Evolutionary conservation across 2,797 vertebrate species (phyloP).

Genomic region (Oophaga sylvatica): DNA sequence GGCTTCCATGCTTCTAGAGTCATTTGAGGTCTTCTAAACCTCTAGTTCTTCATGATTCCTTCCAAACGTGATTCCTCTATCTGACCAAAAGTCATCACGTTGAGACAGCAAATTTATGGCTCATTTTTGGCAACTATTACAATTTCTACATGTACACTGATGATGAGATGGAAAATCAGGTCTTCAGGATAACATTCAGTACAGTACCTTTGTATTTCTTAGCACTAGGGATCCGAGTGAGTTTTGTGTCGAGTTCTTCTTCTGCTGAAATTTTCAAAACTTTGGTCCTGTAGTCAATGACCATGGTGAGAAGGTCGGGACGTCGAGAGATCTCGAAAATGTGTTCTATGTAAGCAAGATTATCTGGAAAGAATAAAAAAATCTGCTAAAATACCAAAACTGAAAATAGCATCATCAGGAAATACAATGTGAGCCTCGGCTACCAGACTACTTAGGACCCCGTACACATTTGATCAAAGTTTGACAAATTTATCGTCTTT

Average conservation of each 20-base stretch:
- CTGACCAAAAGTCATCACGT: not conserved
- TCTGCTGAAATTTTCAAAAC: conserved; percentile 95
- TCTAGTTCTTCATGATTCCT: too few relatives aligned
- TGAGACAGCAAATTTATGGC: not conserved
- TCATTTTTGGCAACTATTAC: not conserved
- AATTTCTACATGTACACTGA: not conserved
- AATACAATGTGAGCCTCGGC: too few relatives aligned
- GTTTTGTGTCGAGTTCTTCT: conserved; percentile 93
- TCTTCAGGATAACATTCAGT: conserved; percentile 61
- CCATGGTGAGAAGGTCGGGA: conserved; percentile 89
- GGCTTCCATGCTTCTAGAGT: too few relatives aligned
- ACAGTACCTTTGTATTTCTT: conserved; percentile 95
- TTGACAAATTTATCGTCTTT: too few relatives aligned
- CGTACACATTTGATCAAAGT: too few relatives aligned
- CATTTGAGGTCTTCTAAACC: too few relatives aligned
- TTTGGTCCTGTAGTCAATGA: conserved; percentile 92
- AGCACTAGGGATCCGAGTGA: conserved; percentile 93
- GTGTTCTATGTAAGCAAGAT: conserved; percentile 93
- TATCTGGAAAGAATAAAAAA: conserved; percentile 73
- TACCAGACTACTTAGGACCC: too few relatives aligned
- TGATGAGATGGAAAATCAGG: too few relatives aligned
- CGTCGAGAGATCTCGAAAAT: conserved; percentile 96
- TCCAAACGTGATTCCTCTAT: too few relatives aligned
- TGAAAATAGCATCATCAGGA: not conserved
- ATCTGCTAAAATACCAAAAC: not conserved